Base-by-base conservation (phyloP, 1,140 invertebrate genomes). In the Callitettix versicolor region DNA sequence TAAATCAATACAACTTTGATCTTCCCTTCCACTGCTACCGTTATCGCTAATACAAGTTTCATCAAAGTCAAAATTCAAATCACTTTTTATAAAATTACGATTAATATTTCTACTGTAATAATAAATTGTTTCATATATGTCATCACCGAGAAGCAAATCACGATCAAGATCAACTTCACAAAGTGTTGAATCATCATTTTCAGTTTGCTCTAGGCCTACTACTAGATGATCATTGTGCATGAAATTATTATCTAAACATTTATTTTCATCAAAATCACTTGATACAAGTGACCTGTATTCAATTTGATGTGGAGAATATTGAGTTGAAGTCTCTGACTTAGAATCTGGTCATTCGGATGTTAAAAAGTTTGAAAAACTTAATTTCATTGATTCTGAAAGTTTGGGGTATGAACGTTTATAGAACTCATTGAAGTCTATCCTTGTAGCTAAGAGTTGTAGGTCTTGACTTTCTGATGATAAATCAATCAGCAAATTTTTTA, bases 351-450 rank as follows among this genome's bases (percentile, higher is more conserved):
- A 53, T 41, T 53, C 51, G 7, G 7, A 15, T 48, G 46, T 24
- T 3, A 26, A 30, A 18, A 15, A 11, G 15, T 51, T 7, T n/a
- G 4, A 5, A n/a, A 20, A 38, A 21, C 21, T 22, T 21, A 30
- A 12, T 22, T 61, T 88, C 9, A 90, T 70, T 0, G 86, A 85
- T 34, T 81, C 82, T 44, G 81, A 80, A 0, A 91, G 72, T 53
- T 84, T 76, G 43, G 79, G 79, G 65, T 91, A 85, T 46, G 81
- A 80, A 40, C 80, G 79, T 63, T 90, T 88, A 68, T 92, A 93
- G 68, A 88, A 88, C 64, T 91, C 88, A 69, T 91, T 94, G 65
- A 92, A 93, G 71, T 95, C 92, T 21, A 96, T 74, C 22, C 92
- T 79, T 60, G 90, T 91, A 56, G 91, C 91, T 21, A 96, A 78